Percentiles rank a stretch among this genome's conserved stretches.
Evolutionary conservation across 2,113 vertebrate genomes (phyloP).

Genomic region (Cervus canadensis): DNA sequence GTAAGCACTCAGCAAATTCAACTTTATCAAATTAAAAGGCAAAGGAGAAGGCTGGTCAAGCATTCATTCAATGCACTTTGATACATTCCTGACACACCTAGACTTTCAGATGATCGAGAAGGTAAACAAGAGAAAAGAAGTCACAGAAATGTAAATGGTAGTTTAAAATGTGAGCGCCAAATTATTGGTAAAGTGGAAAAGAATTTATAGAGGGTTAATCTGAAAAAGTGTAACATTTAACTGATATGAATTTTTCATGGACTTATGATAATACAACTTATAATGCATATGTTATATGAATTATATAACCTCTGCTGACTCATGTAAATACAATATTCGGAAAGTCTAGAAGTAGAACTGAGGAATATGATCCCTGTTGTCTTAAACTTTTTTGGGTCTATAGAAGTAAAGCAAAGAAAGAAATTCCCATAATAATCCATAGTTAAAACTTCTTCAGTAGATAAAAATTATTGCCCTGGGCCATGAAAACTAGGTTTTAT

Average conservation of each 20-base stretch:
- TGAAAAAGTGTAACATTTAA: constrained; percentile 27
- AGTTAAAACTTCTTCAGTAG: constrained; percentile 53
- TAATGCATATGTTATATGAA: not conserved
- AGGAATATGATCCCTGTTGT: not conserved
- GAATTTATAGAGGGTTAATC: not conserved
- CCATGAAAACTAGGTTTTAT: constrained; percentile 16
- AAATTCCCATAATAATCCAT: not conserved
- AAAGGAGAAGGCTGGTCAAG: not conserved
- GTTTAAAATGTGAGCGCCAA: constrained; percentile 27
- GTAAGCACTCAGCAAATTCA: not conserved
- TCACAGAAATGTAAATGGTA: not conserved
- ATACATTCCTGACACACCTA: not conserved
- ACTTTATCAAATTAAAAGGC: not conserved
- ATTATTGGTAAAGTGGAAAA: not conserved
- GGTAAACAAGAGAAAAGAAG: not conserved
- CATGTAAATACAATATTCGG: not conserved
- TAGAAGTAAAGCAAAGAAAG: constrained; percentile 20
- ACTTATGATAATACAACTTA: not conserved
- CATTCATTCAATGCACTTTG: not conserved
- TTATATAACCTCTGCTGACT: not conserved
- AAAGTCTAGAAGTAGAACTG: not conserved
- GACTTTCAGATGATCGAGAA: not conserved
- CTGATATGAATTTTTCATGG: not conserved
- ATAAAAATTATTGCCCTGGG: constrained; percentile 57
- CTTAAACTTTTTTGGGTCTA: constrained; percentile 1